These are phyloP conservation scores for Hesperophylax magnus DNA, from an alignment of 1,140 invertebrate species.

Conservation along the genomic window DNA sequence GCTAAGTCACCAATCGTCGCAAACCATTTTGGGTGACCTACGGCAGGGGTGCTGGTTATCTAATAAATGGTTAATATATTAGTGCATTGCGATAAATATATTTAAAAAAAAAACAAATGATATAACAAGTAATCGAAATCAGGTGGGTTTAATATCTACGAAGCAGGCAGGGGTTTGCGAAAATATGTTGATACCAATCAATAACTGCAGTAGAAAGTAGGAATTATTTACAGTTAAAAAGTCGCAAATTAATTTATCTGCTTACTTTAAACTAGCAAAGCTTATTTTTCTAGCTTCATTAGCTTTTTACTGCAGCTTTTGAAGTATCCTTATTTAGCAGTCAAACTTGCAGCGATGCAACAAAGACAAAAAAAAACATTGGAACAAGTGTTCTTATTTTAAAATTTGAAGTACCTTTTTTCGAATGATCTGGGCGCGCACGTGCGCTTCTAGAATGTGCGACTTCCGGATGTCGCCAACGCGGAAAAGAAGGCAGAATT, in stretches of 20 bases:
- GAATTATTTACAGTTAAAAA: too few species aligned
- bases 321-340: not conserved
- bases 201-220: not conserved
- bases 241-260: not conserved
- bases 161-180: conserved; percentile 28
- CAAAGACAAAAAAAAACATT: conserved; percentile 38
- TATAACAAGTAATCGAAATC: conserved; percentile 6
- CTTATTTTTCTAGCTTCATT: not conserved
- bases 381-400: too few species aligned
- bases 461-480: conserved; percentile 72
- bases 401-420: conserved; percentile 65
- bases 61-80: too few species aligned
- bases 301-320: conserved; percentile 4
- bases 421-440: conserved; percentile 70
- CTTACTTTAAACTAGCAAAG: not conserved
- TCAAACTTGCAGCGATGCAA: conserved; percentile 29
- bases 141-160: conserved; percentile 45
- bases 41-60: too few species aligned
- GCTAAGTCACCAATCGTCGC: too few species aligned
- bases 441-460: conserved; percentile 70
- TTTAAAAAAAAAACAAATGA: conserved; percentile 15
- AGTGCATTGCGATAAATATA: too few species aligned
- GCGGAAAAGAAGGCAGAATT: conserved; percentile 70
- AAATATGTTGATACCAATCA: not conserved
- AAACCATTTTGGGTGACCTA: too few species aligned